phyloP scores from a whole-genome alignment of 2,888 invertebrate species.

The Dryobotodes eremita region DNA sequence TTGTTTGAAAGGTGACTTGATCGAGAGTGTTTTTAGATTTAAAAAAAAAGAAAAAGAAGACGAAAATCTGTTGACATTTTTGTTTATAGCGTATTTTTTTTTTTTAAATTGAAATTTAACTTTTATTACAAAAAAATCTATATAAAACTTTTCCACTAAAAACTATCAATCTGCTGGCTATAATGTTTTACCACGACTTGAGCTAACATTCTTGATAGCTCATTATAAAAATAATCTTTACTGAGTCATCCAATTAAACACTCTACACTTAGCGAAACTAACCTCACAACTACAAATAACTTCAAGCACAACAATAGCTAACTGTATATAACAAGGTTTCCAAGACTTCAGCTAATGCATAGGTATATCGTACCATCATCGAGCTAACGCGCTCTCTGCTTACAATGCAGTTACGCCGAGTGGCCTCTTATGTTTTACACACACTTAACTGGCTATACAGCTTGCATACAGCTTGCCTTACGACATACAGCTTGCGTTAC shows the following conservation, averaged over 20 bases:
- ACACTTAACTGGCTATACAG: slow-evolving; percentile 61
- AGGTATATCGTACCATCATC: slow-evolving; percentile 29
- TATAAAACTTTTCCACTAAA: too few species aligned
- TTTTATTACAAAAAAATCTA: too few species aligned
- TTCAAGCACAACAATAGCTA: not conserved
- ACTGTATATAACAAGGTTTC: not conserved
- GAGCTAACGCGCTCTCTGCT: slow-evolving; percentile 66
- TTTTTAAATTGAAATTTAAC: too few species aligned
- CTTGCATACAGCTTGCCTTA: slow-evolving; percentile 47
- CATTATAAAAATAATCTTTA: not conserved
- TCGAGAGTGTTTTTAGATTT: too few species aligned
- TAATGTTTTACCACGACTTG: not conserved
- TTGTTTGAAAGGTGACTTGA: too few species aligned
- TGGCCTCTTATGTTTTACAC: slow-evolving; percentile 74
- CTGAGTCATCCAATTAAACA: not conserved
- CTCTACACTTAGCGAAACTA: not conserved
- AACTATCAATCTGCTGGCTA: not conserved
- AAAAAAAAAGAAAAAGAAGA: too few species aligned
- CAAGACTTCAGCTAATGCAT: slow-evolving; percentile 14
- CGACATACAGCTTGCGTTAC: slow-evolving; percentile 56
- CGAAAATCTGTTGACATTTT: too few species aligned
- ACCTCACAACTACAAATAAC: not conserved
- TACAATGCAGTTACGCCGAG: slow-evolving; percentile 79
- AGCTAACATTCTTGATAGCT: not conserved
- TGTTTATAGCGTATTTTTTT: too few species aligned